Evolutionary conservation across 2,888 invertebrate species (phyloP).

Genomic region (Spatulosminthurus flaviceps): DNA sequence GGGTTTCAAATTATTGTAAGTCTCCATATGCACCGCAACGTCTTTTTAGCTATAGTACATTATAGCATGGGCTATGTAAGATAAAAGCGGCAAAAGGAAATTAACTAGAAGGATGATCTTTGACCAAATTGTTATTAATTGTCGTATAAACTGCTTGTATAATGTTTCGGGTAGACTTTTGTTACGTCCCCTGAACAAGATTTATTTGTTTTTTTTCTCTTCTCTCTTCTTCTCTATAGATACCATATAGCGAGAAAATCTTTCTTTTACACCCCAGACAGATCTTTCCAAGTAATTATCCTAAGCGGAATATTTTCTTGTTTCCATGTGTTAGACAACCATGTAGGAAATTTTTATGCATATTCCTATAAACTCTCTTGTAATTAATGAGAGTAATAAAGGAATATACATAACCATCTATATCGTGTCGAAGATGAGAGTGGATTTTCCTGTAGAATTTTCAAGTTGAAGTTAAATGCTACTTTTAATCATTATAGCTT

Average conservation of each 20-base stretch:
- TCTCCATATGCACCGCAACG: no score
- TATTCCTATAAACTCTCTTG: neutral
- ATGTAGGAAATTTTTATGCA: no score
- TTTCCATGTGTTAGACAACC: no score
- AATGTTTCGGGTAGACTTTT: neutral
- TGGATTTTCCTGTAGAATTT: neutral
- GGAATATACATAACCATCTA: neutral
- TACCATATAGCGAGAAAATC: no score
- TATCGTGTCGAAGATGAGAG: no score
- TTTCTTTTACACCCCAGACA: no score
- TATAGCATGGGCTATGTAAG: no score
- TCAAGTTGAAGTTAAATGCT: neutral
- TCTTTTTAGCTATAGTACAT: no score
- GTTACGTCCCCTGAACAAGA: neutral
- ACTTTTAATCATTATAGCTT: neutral
- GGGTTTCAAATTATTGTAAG: neutral
- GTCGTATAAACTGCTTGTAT: neutral
- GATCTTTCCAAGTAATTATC: neutral
- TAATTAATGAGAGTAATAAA: neutral
- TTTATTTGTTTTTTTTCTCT: neutral
- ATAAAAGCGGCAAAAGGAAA: no score
- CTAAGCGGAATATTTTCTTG: neutral
- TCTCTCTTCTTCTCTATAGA: no score
- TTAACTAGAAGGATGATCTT: neutral
- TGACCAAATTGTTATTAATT: neutral